A percentile compares a stretch with the other conserved stretches of the same genome.
Conservation (phyloP, 2,888 invertebrate species). For the Calephelis perditalis region DNA sequence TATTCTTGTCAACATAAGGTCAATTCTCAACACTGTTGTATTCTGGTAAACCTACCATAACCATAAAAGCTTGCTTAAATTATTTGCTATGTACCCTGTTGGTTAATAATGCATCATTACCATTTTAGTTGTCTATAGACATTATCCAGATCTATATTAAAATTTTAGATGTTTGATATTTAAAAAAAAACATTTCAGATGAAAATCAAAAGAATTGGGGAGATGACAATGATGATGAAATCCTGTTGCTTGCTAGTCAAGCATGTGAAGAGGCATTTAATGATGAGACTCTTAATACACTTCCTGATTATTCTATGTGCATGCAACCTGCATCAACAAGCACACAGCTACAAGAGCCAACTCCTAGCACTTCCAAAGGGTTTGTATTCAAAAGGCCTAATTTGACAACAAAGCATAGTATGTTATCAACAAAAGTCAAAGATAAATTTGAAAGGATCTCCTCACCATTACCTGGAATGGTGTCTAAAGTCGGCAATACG, state of each 20-base stretch:
- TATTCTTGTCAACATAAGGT: too few species aligned
- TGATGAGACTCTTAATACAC: slow-evolving; percentile 33
- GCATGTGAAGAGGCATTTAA: slow-evolving; percentile 61
- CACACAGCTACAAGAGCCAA: slow-evolving; percentile 48
- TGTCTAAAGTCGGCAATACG: slow-evolving; percentile 41
- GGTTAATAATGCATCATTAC: too few species aligned
- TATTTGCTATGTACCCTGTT: too few species aligned
- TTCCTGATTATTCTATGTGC: slow-evolving; percentile 59
- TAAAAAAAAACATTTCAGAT: slow-evolving; percentile 29
- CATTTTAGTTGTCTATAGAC: too few species aligned
- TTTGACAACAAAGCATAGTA: slow-evolving; percentile 32
- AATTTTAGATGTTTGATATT: too few species aligned
- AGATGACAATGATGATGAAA: slow-evolving; percentile 69
- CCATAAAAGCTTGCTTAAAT: too few species aligned
- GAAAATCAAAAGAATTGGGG: slow-evolving; percentile 52
- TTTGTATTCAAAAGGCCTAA: slow-evolving; percentile 59
- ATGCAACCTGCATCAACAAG: slow-evolving; percentile 61
- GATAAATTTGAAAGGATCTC: slow-evolving; percentile 59
- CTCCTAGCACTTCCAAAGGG: slow-evolving; percentile 50
- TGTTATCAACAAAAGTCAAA: slow-evolving; percentile 49
- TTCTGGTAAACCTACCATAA: too few species aligned
- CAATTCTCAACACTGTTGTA: too few species aligned
- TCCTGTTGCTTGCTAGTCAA: slow-evolving; percentile 66
- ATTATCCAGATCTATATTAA: too few species aligned
- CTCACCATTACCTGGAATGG: slow-evolving; percentile 59